Evolutionary conservation across 1,140 invertebrate genomes (phyloP).

Genomic region (Asbolus verrucosus): DNA sequence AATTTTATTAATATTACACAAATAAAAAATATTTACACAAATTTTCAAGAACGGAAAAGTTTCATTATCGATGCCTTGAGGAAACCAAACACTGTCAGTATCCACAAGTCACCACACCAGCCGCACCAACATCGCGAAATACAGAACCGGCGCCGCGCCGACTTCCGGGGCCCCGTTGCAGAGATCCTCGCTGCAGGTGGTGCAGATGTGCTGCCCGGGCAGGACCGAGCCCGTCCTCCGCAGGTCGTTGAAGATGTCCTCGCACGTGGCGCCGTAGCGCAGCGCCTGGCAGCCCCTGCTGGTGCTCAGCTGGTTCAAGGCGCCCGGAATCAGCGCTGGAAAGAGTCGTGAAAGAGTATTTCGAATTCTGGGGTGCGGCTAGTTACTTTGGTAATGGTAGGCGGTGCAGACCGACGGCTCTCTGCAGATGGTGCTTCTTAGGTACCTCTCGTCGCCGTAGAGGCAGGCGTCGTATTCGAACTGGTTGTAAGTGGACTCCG

Average conservation of each 20-base stretch:
- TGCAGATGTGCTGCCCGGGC: slow-evolving; percentile 56
- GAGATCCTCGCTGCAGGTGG: slow-evolving; percentile 55
- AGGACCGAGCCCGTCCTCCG: slow-evolving; percentile 49
- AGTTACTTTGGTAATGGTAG: slow-evolving; percentile 56
- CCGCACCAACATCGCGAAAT: neutral
- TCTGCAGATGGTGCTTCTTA: slow-evolving; percentile 51
- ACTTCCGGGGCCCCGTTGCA: slow-evolving; percentile 50
- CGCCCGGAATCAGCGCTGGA: slow-evolving; percentile 52
- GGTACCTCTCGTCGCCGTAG: slow-evolving; percentile 49
- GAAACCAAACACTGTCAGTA: neutral
- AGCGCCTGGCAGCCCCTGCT: slow-evolving; percentile 56
- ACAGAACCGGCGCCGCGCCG: neutral
- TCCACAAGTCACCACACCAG: neutral
- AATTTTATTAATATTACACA: neutral
- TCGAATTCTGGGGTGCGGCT: neutral
- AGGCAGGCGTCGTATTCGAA: slow-evolving; percentile 52
- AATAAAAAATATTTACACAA: neutral
- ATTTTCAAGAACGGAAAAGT: neutral
- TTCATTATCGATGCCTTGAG: no score
- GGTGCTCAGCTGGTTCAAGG: slow-evolving; percentile 48
- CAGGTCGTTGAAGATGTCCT: slow-evolving; percentile 57
- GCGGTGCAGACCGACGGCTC: slow-evolving; percentile 57
- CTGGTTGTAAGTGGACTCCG: slow-evolving; percentile 43
- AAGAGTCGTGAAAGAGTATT: slow-evolving; percentile 1
- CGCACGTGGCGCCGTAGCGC: slow-evolving; percentile 55